Conservation (phyloP, 2,888 invertebrate species). For the Sinodicranocentrus sp. region DNA sequence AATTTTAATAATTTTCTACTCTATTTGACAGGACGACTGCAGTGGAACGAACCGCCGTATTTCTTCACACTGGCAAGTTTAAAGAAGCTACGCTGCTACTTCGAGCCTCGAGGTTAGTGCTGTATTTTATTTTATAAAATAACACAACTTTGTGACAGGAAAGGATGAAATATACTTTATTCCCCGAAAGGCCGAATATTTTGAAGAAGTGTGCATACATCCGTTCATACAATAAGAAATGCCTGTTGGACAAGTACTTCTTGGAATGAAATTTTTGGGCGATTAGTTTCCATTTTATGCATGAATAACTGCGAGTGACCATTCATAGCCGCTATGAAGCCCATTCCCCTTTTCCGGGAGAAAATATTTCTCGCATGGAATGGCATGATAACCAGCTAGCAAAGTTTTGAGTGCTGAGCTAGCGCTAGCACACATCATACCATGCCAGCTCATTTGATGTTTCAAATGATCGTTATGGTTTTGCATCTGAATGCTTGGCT, state of each 20-base stretch:
- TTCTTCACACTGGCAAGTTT: conserved; percentile 84
- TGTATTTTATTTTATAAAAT: too few species aligned
- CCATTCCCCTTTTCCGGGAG: too few species aligned
- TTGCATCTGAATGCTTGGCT: conserved; percentile 42
- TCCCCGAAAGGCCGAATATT: too few species aligned
- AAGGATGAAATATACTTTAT: too few species aligned
- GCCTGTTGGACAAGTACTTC: conserved; percentile 27
- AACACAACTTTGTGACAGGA: too few species aligned
- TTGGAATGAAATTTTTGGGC: conserved; percentile 61
- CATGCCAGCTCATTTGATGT: conserved; percentile 38
- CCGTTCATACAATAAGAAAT: background rate
- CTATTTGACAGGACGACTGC: conserved; percentile 83
- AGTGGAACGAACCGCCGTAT: conserved; percentile 90
- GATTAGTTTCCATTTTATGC: conserved; percentile 66
- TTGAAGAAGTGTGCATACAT: background rate
- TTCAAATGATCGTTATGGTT: conserved; percentile 48
- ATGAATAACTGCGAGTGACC: conserved; percentile 49
- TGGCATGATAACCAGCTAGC: too few species aligned
- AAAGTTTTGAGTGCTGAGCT: too few species aligned
- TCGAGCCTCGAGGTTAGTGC: conserved; percentile 82
- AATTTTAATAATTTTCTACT: too few species aligned
- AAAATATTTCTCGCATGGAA: too few species aligned
- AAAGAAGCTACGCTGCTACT: conserved; percentile 90
- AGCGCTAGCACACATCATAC: conserved; percentile 11
- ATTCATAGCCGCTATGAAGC: conserved; percentile 27